These are phyloP conservation scores for Otolemur crassicaudatus DNA, from an alignment of 2,797 vertebrate genomes.

Conservation along the genomic window DNA sequence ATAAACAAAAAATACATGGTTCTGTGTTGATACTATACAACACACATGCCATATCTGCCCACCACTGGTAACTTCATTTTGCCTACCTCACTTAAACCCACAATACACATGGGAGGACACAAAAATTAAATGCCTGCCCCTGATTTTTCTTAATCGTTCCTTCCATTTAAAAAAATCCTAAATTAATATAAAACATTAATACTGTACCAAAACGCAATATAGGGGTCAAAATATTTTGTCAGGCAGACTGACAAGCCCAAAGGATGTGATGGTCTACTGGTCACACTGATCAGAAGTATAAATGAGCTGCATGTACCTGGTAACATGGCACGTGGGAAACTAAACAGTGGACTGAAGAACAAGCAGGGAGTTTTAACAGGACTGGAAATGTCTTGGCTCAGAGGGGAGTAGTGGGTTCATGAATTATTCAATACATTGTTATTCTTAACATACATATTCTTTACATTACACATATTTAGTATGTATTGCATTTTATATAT, in stretches of 20 bases:
- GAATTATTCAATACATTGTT: not conserved
- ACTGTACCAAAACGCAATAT: not conserved
- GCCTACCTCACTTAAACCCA: not conserved
- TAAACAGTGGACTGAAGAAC: not conserved
- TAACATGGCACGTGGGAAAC: not conserved
- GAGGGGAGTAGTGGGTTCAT: not conserved
- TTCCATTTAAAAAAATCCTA: not conserved
- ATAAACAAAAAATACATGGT: not conserved
- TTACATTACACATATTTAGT: not conserved
- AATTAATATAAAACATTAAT: not conserved
- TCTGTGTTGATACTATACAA: not conserved
- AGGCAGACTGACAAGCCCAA: not conserved
- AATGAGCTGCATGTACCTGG: not conserved
- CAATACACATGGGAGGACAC: not conserved
- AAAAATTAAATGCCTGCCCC: not conserved
- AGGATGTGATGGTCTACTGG: not conserved
- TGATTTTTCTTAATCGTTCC: not conserved
- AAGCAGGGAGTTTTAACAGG: too few relatives aligned
- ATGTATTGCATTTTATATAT: not conserved
- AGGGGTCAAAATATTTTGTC: not conserved
- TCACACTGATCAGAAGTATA: not conserved
- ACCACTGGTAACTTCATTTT: not conserved
- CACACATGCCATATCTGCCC: fast-evolving
- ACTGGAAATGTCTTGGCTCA: not conserved
- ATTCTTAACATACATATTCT: not conserved